Conservation (phyloP, 2,113 vertebrate genomes). For the Sinocyclocheilus anophthalmus region DNA sequence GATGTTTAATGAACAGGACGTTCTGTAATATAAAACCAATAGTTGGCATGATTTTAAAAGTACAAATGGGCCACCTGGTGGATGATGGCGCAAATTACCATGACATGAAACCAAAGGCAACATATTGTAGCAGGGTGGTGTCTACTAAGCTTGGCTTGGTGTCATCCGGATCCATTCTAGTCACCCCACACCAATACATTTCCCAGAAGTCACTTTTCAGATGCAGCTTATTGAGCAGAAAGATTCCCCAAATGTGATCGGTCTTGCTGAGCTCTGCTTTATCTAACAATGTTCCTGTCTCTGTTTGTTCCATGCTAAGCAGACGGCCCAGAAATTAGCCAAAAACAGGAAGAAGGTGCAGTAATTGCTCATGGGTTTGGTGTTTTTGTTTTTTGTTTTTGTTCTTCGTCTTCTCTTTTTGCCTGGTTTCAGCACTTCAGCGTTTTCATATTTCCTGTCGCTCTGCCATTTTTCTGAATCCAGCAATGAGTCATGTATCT, state of each 20-base stretch:
- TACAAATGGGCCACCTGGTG: conserved; percentile 49
- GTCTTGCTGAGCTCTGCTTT: conserved; percentile 59
- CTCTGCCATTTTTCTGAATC: conserved; percentile 84
- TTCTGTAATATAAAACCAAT: conserved; percentile 22
- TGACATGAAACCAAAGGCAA: neutral
- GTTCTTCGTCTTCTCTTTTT: conserved; percentile 60
- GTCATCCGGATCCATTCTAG: neutral
- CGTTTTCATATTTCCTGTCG: conserved; percentile 71
- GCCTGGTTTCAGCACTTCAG: conserved; percentile 52
- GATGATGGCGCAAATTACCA: neutral
- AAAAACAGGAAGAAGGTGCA: conserved; percentile 99
- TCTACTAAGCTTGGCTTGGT: conserved; percentile 14
- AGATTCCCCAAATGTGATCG: neutral
- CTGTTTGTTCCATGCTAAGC: conserved; percentile 93
- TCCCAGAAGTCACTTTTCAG: neutral
- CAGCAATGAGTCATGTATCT: conserved; percentile 74
- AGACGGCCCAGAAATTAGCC: conserved; percentile 99
- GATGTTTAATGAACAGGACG: conserved; percentile 1
- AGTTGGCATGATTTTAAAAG: neutral
- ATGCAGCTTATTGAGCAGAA: neutral
- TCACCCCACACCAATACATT: neutral
- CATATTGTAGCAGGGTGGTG: conserved; percentile 22
- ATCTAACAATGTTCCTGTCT: conserved; percentile 91
- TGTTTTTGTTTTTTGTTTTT: conserved; percentile 52
- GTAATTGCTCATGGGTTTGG: conserved; percentile 81